These are phyloP conservation scores for Phrynocephalus guinanensis DNA, from an alignment of 2,797 vertebrate genomes.

Conservation along the genomic window DNA sequence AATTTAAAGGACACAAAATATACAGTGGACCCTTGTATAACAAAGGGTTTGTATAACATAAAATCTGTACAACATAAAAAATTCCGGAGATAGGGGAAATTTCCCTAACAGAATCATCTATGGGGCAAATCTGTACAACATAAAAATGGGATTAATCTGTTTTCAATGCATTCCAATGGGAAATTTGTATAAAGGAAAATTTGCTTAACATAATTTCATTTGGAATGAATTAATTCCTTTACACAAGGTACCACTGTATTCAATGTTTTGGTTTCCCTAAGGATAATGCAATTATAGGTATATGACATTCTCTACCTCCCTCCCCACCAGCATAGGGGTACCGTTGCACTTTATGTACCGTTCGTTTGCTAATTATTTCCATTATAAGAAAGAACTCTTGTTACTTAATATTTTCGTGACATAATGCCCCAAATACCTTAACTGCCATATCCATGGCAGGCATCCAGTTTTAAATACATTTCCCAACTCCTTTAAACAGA, in stretches of 20 bases:
- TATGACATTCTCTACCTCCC: background rate
- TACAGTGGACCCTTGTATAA: too few species aligned
- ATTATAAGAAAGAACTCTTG: background rate
- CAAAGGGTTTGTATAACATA: too few species aligned
- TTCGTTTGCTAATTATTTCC: background rate
- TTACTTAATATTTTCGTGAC: background rate
- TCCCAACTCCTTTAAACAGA: constrained; percentile 1
- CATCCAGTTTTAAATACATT: constrained; percentile 11
- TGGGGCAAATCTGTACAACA: too few species aligned
- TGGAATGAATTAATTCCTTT: too few species aligned
- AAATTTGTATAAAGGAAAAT: too few species aligned
- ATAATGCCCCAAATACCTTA: background rate
- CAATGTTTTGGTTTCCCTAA: background rate
- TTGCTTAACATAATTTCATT: too few species aligned
- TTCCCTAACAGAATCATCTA: too few species aligned
- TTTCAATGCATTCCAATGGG: too few species aligned
- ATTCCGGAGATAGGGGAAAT: too few species aligned
- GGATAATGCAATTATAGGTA: background rate
- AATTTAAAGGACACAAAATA: background rate
- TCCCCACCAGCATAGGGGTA: background rate
- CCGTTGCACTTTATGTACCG: background rate
- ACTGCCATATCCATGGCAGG: background rate
- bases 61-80: too few species aligned
- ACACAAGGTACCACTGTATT: too few species aligned
- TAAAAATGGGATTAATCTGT: too few species aligned